A percentile compares a stretch with the other conserved stretches of the same genome.
phyloP scores from a whole-genome alignment of 2,888 invertebrate genomes.

The Folsomia manolachei region DNA sequence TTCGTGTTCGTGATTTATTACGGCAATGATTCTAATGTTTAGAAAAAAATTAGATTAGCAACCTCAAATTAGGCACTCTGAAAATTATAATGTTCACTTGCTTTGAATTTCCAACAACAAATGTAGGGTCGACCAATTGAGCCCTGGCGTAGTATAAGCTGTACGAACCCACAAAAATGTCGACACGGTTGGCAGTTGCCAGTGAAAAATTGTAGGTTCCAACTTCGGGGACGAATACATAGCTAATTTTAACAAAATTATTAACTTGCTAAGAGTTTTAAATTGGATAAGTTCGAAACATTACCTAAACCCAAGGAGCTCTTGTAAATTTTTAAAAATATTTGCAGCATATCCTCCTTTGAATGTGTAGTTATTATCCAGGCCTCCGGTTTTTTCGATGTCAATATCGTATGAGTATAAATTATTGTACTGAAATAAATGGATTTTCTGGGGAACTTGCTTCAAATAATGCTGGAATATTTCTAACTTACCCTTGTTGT shows the following conservation, averaged over 20 bases:
- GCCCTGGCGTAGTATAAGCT: conserved; percentile 19
- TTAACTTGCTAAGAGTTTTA: not conserved
- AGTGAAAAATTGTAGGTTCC: conserved; percentile 11
- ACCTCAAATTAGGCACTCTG: too few relatives aligned
- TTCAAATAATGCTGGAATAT: not conserved
- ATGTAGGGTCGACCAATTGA: conserved; percentile 24
- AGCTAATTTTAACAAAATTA: conserved; percentile 12
- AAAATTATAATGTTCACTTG: not conserved
- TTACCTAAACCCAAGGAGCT: conserved; percentile 32
- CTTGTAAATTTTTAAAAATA: conserved; percentile 29
- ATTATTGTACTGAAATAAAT: conserved; percentile 24
- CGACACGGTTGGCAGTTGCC: conserved; percentile 12
- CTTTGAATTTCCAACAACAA: conserved; percentile 29
- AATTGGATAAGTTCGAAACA: not conserved
- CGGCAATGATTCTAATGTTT: conserved; percentile 32
- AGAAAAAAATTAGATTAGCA: not conserved
- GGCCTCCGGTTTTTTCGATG: not conserved
- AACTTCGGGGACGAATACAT: conserved; percentile 18
- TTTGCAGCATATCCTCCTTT: conserved; percentile 35
- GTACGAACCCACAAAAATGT: conserved; percentile 31
- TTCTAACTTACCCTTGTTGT: not conserved
- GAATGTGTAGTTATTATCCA: conserved; percentile 12
- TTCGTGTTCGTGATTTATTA: conserved; percentile 31
- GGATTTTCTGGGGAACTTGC: too few relatives aligned
- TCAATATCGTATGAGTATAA: conserved; percentile 28